Evolutionary conservation across 2,113 vertebrate genomes (phyloP).

Genomic region (Burhinus bistriatus): DNA sequence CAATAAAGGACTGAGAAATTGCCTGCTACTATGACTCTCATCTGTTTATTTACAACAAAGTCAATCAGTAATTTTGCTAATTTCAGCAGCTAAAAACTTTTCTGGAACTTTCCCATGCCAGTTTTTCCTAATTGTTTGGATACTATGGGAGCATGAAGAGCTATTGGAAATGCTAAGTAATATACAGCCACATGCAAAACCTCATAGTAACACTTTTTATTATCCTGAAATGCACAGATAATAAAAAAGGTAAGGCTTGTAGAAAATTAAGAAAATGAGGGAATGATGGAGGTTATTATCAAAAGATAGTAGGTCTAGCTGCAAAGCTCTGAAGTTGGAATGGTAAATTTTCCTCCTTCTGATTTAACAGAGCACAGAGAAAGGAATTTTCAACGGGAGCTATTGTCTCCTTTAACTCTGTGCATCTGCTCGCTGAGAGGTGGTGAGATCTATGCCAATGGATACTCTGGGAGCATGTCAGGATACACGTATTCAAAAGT

Average conservation of each 20-base stretch:
- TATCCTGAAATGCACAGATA: neutral
- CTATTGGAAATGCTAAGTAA: neutral
- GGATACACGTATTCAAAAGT: neutral
- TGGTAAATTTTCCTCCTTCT: neutral
- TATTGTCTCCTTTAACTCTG: neutral
- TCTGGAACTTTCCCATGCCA: neutral
- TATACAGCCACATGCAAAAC: neutral
- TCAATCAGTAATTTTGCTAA: neutral
- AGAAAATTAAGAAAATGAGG: neutral
- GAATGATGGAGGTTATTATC: neutral
- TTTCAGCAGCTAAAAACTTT: conserved; percentile 42
- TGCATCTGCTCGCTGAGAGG: neutral
- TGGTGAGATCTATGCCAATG: neutral
- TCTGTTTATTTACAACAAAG: conserved; percentile 21
- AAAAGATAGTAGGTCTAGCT: neutral
- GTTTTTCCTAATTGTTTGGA: conserved; percentile 12
- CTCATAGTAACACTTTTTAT: neutral
- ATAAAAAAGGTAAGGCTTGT: neutral
- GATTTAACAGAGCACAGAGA: neutral
- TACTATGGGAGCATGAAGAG: neutral
- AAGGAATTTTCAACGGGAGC: neutral
- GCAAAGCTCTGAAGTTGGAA: neutral
- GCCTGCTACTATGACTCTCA: neutral
- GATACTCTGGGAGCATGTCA: neutral
- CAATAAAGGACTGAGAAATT: conserved; percentile 18